phyloP scores from a whole-genome alignment of 2,797 vertebrate genomes.

The Pteronotus mesoamericanus region DNA sequence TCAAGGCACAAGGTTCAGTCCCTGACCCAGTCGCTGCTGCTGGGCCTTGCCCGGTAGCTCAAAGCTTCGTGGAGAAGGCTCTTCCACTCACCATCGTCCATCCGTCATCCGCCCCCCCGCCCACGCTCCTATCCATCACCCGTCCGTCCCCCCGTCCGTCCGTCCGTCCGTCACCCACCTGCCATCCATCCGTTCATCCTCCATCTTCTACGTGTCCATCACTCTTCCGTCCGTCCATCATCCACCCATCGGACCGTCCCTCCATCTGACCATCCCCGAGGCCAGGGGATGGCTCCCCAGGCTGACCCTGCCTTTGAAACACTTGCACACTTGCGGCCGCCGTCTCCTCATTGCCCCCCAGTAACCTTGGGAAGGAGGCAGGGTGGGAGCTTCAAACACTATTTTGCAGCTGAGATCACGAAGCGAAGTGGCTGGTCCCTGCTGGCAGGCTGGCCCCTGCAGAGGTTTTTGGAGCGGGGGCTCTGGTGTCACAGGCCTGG shows the following conservation, averaged over 20 bases:
- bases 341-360: background rate
- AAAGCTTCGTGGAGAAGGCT: background rate
- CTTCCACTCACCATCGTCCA: background rate
- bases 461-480: background rate
- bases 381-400: background rate
- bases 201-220: too few relatives aligned
- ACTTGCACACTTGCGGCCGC: background rate
- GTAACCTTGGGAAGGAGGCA: background rate
- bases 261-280: background rate
- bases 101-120: background rate
- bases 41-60: background rate
- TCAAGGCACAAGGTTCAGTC: background rate
- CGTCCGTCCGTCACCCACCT: too few relatives aligned
- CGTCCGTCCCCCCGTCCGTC: background rate
- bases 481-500: background rate
- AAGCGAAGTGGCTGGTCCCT: background rate
- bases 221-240: too few relatives aligned
- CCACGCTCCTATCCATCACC: background rate
- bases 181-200: background rate
- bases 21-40: rapidly evolving
- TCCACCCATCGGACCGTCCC: background rate
- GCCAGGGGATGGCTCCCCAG: background rate
- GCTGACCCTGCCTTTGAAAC: background rate
- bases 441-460: rapidly evolving
- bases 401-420: background rate